Evolutionary conservation across 1,140 invertebrate species (phyloP), one percentile per base, ranked within the genome.

Genomic region (Galleria mellonella): DNA sequence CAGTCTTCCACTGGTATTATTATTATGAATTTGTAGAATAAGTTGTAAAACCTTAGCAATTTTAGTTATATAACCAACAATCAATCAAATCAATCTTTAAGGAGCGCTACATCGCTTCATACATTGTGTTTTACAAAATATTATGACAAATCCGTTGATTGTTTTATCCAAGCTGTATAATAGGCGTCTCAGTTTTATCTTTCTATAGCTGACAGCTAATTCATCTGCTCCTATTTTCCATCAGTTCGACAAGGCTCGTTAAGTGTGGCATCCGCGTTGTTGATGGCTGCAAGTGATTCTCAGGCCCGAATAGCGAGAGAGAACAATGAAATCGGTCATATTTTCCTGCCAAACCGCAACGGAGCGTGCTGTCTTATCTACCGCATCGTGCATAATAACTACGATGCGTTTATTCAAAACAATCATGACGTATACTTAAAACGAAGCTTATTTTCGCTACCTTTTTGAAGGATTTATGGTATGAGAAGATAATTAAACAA

Each of bases 281-380:
- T 72, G 75, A 79, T 79, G 73, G 66, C 66, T 63, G 60, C 70
- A 69, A 76, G 79, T 81, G 79, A 81, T 83, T 81, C 74, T 73
- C 62, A 72, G 66, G 63, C 56, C 50, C 62, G 60, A 66, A 65
- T 69, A 67, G 62, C 69, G 54, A 43, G 58, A 62, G 63, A 65
- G 67, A 79, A 81, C 79, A 83, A 81, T 83, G 76, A 77, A 74
- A 83, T 78, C 79, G 71, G 72, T 78, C 76, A 83, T 81, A 83
- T 77, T 81, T 78, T 71, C 72, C 74, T 70, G 71, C 67, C 72
- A 71, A 52, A 61, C 56, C 47, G 65, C 75, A 78, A 58, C 79
- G 51, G 62, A 81, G 69, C 79, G 74, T 83, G 72, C 63, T 63
- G 40, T 50, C 67, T 81, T 83, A 83, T 83, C 79, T 62, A 50